A percentile compares a stretch with the other conserved stretches of the same genome.
Evolutionary conservation across 2,797 vertebrate species (phyloP).

Genomic region (Eupleurogrammus muticus): DNA sequence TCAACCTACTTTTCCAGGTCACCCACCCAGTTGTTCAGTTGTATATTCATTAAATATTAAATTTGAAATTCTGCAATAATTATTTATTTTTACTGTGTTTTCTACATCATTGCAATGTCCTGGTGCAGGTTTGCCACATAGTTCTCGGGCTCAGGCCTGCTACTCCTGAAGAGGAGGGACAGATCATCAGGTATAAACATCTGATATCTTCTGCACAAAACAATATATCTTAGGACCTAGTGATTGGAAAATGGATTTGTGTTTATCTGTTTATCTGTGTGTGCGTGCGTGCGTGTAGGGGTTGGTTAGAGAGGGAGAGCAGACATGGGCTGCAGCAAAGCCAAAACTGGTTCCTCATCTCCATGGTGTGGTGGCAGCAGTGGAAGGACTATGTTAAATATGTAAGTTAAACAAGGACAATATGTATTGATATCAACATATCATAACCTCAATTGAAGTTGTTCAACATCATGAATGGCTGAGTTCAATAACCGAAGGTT

Average conservation of each 20-base stretch:
- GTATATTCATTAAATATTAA: not conserved
- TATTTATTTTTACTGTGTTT: not conserved
- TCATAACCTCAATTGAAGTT: not conserved
- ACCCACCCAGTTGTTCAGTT: not conserved
- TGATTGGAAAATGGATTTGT: not conserved
- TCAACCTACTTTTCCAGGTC: slow-evolving; percentile 99
- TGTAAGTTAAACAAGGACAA: slow-evolving; percentile 82
- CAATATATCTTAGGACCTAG: not conserved
- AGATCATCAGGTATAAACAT: slow-evolving; percentile 91
- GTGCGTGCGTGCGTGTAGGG: slow-evolving; percentile 75
- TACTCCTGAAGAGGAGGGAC: slow-evolving; percentile 96
- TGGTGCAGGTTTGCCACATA: slow-evolving; percentile 94
- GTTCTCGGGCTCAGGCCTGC: slow-evolving; percentile 95
- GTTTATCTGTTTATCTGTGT: not conserved
- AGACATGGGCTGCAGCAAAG: slow-evolving; percentile 93
- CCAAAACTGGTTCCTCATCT: slow-evolving; percentile 99
- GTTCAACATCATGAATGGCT: not conserved
- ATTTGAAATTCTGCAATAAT: not conserved
- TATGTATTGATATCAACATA: not conserved
- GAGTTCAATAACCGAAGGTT: not conserved
- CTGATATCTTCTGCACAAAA: not conserved
- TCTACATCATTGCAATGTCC: slow-evolving; percentile 25
- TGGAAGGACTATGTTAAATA: slow-evolving; percentile 99
- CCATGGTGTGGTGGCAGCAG: slow-evolving; percentile 97
- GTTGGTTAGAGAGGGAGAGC: slow-evolving; percentile 97